Evolutionary conservation across 2,888 invertebrate genomes (phyloP), one percentile per base, ranked within the genome.

Genomic region (Trachelus iudaicus): DNA sequence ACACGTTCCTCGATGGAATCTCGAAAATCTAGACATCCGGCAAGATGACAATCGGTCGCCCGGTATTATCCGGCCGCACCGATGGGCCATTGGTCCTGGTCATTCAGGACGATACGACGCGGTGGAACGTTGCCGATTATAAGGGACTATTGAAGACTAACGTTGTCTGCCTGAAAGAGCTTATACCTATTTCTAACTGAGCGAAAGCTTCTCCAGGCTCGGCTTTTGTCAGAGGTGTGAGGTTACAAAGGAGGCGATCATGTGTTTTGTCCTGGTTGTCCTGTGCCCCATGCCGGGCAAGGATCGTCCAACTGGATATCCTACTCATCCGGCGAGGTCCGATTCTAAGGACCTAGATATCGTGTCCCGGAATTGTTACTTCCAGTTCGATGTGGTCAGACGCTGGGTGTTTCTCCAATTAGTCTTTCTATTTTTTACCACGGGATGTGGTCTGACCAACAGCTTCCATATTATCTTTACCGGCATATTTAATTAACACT

Each of bases 151-250:
- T 86, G 34, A n/a, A n/a, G 74, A 34, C 74, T 34, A 33, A 34
- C 71, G 74, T 82, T 81, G 78, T 81, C 80, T 80, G 79, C 77
- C 82, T 81, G 77, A 79, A 80, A 82, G 83, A 86, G 87, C 82
- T 85, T 86, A 85, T 85, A 23, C 40, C 40, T 23, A 56, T 56
- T 56, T 56, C 40, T 23, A 56, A 56, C 40, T 56, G 40, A 73
- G 69, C 40, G 69, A 77, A 77, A 76, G 56, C 69, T 40, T 73
- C 69, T 68, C 56, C n/a, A 81, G 85, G 82, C 81, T 85, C 81
- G 83, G 83, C 87, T 87, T 23, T 90, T 89, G 88, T 89, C 78
- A 82, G 79, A 91, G 90, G 91, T 91, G 90, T 89, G 90, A 91
- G 87, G 84, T 88, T 90, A 90, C 90, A 91, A 90, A 88, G 81